Base-by-base conservation (phyloP, 2,797 vertebrate genomes). In the Lutjanus argentimaculatus region DNA sequence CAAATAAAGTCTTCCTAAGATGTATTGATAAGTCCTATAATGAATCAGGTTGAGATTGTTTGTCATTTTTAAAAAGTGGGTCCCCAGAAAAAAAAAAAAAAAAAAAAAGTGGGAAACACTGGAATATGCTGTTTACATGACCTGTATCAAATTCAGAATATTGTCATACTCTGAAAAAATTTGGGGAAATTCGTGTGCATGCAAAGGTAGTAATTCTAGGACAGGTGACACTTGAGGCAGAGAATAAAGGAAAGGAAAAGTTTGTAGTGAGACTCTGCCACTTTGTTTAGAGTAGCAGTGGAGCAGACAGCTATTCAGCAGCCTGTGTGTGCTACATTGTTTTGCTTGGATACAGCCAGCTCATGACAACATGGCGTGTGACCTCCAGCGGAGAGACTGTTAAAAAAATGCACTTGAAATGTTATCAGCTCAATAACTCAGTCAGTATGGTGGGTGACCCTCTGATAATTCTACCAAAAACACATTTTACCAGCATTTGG, bases 401-500 rank as follows among this genome's bases (percentile, higher is more conserved):
- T 65, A 15, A 40, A 36, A 36, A 10, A 64, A 79, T 40, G 13
- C 46, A 22, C 21, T 45, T 10, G 22, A 45, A 72, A 67, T 70
- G 45, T 49, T 9, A 45, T 21, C 9, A 0, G 45, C 77, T 57
- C 45, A 61, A 40, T 69, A 57, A 66, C n/a, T 53, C 21, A 11
- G 62, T 45, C 30, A 42, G 25, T 67, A 42, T 72, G 67, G 11
- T 21, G 40, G 16, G 15, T 1, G 25, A 53, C 22, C 25, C 48
- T 45, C 4, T 62, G 42, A 48, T 43, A 49, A 21, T 49, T 69
- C n/a, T 67, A 46, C 57, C 53, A 72, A 22, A 56, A 45, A 77
- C 61, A 67, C 13, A 51, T 46, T 75, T 57, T 71, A 81, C 13
- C 63, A 72, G 53, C 77, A 75, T 75, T 84, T 78, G 75, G 72